Base-by-base conservation (phyloP, 2,888 invertebrate genomes). In the Eupithecia centaureata region DNA sequence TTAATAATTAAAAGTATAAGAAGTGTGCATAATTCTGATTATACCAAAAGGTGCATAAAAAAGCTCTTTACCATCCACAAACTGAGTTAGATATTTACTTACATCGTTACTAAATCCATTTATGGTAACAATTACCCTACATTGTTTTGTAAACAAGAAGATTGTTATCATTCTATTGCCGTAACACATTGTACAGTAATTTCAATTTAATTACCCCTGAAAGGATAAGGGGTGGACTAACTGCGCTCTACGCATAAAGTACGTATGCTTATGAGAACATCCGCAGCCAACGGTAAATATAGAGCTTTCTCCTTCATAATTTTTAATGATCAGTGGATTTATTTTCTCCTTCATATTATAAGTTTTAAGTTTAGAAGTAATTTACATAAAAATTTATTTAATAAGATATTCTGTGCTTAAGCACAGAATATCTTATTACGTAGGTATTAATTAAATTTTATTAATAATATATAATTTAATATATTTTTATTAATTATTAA, bases 141-240 rank as follows among this genome's bases (percentile, higher is more conserved):
- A 67, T 57, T 63, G 63, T 66, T 69, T 66, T 64, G 73, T 74
- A 70, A 76, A 77, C 76, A 78, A 78, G 65, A 71, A 71, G 77
- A 79, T 79, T 82, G 81, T 80, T 83, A 83, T 83, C 82, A 78
- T 81, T 79, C 73, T 76, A 77, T 80, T 76, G 76, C 74, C 66
- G 57, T 61, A 70, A 68, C 71, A 77, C 77, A 75, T 68, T 77
- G 79, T 76, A 71, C 73, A 76, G 80, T 79, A 82, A 82, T 81
- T 76, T 81, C 77, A 80, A 79, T 82, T 81, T 81, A 82, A 84
- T 84, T 80, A 83, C 74, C 74, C 76, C 76, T 77, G 76, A 57
- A 57, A 57, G n/a, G 18, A 30, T 57, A 57, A 57, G 57, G 32
- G 18, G 18, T 22, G 5, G 5, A 57, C 10, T 32, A 18, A 57